Base-by-base conservation (phyloP, 2,888 invertebrate genomes). In the Callyntrura sp. region DNA sequence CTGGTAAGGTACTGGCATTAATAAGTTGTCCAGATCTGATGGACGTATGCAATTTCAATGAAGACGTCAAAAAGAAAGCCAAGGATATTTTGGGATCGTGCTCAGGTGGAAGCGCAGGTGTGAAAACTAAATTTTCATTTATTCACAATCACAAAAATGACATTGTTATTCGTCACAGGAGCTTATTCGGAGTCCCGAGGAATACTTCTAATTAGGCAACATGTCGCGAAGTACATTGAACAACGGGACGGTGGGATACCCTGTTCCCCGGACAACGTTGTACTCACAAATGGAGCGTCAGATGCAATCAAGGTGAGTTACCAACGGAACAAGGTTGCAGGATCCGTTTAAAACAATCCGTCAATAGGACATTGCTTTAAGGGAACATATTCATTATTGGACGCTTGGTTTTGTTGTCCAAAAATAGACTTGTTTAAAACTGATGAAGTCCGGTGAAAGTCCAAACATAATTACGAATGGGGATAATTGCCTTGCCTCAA, bases 161-260 rank as follows among this genome's bases (percentile, higher is more conserved):
- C n/a, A 62, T 23, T 51, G 8, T 48, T 78, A 3, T 5, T 85
- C 62, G 1, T 14, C 51, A 62, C 91, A 94, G 99, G 99, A 14
- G 96, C 99, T 0, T 99, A 99, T 95, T 97, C 97, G n/a, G 97
- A 97, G 94, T 98, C 98, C 68, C 96, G 97, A 85, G 99, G 99
- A 60, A 96, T 99, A 92, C 98, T 98, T 94, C 94, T 97, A 28
- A 97, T 99, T 93, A 96, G 99, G 6, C 96, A 96, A 86, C 98
- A 98, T 95, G 97, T 97, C n/a, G 98, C 99, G 0, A 95, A 96
- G 90, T 99, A 98, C 95, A 99, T 99, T 94, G 95, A 96, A 94
- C 95, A 96, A 43, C 96, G 99, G 88, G 99, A 99, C 95, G 97
- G 96, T 0, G 96, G 96, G 88, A 94, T 96, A 82, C 96, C 97